These are phyloP conservation scores for Hydriomena furcata DNA, from an alignment of 2,888 invertebrate genomes.

Conservation along the genomic window DNA sequence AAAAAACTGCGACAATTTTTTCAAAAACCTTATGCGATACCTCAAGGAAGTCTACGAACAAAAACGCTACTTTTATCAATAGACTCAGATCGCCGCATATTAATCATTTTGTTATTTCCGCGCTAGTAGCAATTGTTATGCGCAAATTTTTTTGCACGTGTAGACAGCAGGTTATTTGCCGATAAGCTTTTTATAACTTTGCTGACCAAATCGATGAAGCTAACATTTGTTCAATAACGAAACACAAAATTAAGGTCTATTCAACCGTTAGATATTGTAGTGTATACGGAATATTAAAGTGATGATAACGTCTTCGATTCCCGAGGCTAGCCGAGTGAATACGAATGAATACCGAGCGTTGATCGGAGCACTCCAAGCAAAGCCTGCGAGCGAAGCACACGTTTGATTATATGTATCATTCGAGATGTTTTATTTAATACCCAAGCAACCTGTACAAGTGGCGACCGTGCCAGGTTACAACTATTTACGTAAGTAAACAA, in stretches of 20 bases:
- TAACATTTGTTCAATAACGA: neutral
- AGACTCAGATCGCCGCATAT: conserved; percentile 19
- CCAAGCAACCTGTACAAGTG: too few species aligned
- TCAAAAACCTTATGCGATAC: conserved; percentile 9
- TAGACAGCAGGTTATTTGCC: conserved; percentile 8
- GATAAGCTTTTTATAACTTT: conserved; percentile 16
- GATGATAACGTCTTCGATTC: too few species aligned
- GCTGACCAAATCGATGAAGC: conserved; percentile 2
- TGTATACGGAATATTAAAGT: too few species aligned
- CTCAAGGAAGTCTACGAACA: conserved; percentile 14
- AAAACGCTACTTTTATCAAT: conserved; percentile 13
- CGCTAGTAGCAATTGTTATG: conserved; percentile 15
- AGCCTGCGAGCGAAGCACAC: too few species aligned
- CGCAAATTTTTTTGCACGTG: conserved; percentile 33
- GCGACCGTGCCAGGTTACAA: too few species aligned
- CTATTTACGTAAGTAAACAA: too few species aligned
- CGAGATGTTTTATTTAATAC: too few species aligned
- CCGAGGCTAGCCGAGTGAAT: too few species aligned
- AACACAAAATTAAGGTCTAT: neutral
- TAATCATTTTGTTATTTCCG: conserved; percentile 36
- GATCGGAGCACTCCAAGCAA: too few species aligned
- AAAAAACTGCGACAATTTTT: conserved; percentile 13
- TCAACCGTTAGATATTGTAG: conserved; percentile 1
- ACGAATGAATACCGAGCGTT: too few species aligned
- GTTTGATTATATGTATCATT: too few species aligned